These are phyloP conservation scores for Danio kyathit DNA, from an alignment of 2,797 vertebrate genomes.

Conservation along the genomic window DNA sequence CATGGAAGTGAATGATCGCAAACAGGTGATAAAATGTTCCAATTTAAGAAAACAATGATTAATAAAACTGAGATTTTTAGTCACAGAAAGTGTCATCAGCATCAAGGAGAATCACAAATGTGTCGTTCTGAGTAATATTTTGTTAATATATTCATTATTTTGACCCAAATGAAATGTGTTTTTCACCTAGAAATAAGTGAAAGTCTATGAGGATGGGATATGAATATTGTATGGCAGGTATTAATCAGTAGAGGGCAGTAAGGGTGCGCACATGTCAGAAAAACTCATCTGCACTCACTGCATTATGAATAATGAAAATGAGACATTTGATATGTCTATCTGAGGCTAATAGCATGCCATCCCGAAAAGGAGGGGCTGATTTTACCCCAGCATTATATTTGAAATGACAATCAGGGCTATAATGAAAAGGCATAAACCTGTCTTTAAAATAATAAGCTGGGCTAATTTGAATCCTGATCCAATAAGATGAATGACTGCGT, in stretches of 20 bases:
- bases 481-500: slow-evolving; percentile 13
- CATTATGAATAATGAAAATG: slow-evolving; percentile 35
- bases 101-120: background rate
- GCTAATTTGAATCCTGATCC: slow-evolving; percentile 7
- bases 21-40: background rate
- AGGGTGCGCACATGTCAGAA: slow-evolving; percentile 21
- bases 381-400: slow-evolving; percentile 9
- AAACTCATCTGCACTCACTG: background rate
- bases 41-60: background rate
- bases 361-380: background rate
- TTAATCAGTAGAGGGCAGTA: slow-evolving; percentile 65
- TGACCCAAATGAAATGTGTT: background rate
- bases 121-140: background rate
- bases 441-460: slow-evolving; percentile 2
- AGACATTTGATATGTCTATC: slow-evolving; percentile 24
- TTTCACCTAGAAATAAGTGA: background rate
- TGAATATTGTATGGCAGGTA: slow-evolving; percentile 55
- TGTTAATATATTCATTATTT: background rate
- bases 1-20: background rate
- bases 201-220: slow-evolving; percentile 24
- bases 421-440: slow-evolving; percentile 16
- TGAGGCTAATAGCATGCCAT: background rate
- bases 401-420: slow-evolving; percentile 20
- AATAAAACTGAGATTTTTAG: background rate
- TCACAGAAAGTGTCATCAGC: background rate